Evolutionary conservation across 23 tunicate species (phyloP), one percentile per base, ranked within the genome.

Genomic region (Halocynthia aurantium): DNA sequence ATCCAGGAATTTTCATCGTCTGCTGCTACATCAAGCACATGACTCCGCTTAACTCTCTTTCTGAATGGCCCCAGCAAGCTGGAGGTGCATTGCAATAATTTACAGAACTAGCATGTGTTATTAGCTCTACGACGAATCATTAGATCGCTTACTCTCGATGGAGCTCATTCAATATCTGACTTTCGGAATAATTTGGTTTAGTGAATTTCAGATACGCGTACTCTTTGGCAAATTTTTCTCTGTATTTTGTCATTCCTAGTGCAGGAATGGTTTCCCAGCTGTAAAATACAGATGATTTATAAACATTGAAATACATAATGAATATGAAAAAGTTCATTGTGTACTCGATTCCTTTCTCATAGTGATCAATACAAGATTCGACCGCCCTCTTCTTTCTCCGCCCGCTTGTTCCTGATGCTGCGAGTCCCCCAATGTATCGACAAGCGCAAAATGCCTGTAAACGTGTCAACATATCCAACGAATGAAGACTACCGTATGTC

Each of bases 381-480:
- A 49, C 70, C 22, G 70, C 31, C 10, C 70, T 65, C 19, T 65
- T 65, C 31, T 49, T 65, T 15, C 70, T 11, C 1, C 70, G 10
- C 31, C 31, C 31, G 10, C 19, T 15, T 10, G 22, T 15, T 9
- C 49, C 22, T 2, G 22, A 49, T 10, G 17, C 70, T 9, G 17
- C 9, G 49, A 65, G 31, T 20, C 70, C 70, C 9, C 70, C 70
- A 40, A 65, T 49, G 70, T 65, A 65, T 6, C 70, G 22, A 65
- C 70, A 65, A 9, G 70, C 70, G 31, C 70, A 65, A 49, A 65
- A 65, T 20, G 70, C 70, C 70, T 65, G 70, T 15, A 9, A 65
- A 58, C 15, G 63, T n/a, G 17, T 58, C 4, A 13, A 58, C 1
- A 58, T n/a, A 15, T 58, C 2, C 63, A 31, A 4, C 15, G 63